phyloP scores from a whole-genome alignment of 2,888 invertebrate genomes.

The Platycheirus albimanus region DNA sequence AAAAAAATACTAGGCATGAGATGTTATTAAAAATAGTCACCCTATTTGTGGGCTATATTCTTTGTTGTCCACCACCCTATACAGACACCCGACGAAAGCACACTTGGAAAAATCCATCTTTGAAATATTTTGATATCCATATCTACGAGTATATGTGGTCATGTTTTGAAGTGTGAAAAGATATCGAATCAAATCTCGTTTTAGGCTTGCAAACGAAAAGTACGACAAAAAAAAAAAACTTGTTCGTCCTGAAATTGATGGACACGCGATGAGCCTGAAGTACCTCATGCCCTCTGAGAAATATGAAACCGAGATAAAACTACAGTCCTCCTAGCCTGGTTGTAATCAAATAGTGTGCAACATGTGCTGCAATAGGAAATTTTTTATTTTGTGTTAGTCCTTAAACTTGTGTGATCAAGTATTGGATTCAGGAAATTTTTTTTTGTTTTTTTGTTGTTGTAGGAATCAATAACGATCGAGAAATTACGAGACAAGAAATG shows the following conservation, averaged over 20 bases:
- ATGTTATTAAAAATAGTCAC: slow-evolving; percentile 17
- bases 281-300: not conserved
- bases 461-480: too few relatives aligned
- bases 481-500: too few relatives aligned
- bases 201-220: slow-evolving; percentile 47
- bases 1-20: slow-evolving; percentile 14
- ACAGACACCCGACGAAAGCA: not conserved
- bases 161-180: slow-evolving; percentile 52
- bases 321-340: slow-evolving; percentile 12
- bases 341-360: slow-evolving; percentile 56
- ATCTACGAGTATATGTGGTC: slow-evolving; percentile 51
- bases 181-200: slow-evolving; percentile 69
- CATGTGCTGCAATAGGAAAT: slow-evolving; percentile 58
- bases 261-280: slow-evolving; percentile 29
- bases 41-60: not conserved
- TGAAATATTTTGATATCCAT: slow-evolving; percentile 69
- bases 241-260: slow-evolving; percentile 62
- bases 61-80: too few relatives aligned
- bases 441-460: too few relatives aligned
- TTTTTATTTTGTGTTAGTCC: slow-evolving; percentile 17
- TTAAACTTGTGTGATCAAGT: not conserved
- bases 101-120: slow-evolving; percentile 61
- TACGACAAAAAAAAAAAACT: slow-evolving; percentile 20
- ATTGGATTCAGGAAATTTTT: slow-evolving; percentile 8
- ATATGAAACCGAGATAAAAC: slow-evolving; percentile 41